These are phyloP conservation scores for Cryptosula pallasiana DNA, from an alignment of 2,888 invertebrate genomes.

Conservation along the genomic window DNA sequence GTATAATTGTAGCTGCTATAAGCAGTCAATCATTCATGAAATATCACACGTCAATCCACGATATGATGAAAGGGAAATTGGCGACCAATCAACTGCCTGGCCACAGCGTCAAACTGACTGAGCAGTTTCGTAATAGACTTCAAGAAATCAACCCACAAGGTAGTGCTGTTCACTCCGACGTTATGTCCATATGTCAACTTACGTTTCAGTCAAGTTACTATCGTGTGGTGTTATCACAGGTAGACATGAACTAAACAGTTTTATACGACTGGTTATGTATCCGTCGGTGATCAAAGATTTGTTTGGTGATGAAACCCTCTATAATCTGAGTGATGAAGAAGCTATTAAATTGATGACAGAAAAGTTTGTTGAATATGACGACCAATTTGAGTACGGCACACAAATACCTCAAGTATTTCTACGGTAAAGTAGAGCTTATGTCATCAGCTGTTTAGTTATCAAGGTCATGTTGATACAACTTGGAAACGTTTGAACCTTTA, in stretches of 20 bases:
- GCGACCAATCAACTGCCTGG: conserved; percentile 33
- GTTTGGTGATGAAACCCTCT: conserved; percentile 38
- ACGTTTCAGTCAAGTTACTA: no score
- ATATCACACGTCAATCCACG: conserved; percentile 43
- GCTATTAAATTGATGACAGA: conserved; percentile 31
- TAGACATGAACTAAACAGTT: conserved; percentile 32
- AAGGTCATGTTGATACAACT: no score
- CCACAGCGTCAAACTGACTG: conserved; percentile 32
- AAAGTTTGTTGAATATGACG: conserved; percentile 42
- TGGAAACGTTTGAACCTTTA: no score
- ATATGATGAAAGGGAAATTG: conserved; percentile 41
- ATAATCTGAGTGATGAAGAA: conserved; percentile 29
- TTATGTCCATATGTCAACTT: background rate
- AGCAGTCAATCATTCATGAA: conserved; percentile 35
- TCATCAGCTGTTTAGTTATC: no score
- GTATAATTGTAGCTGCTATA: conserved; percentile 36
- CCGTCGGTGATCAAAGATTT: conserved; percentile 38
- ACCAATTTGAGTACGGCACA: conserved; percentile 45
- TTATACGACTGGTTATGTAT: conserved; percentile 39
- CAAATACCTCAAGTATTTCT: conserved; percentile 38
- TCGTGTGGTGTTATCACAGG: conserved; percentile 34
- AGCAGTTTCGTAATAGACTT: conserved; percentile 31
- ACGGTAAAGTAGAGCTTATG: no score
- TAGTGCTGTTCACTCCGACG: no score
- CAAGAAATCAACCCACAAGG: background rate